phyloP scores from a whole-genome alignment of 2,888 invertebrate species.

The Dynastes maya region DNA sequence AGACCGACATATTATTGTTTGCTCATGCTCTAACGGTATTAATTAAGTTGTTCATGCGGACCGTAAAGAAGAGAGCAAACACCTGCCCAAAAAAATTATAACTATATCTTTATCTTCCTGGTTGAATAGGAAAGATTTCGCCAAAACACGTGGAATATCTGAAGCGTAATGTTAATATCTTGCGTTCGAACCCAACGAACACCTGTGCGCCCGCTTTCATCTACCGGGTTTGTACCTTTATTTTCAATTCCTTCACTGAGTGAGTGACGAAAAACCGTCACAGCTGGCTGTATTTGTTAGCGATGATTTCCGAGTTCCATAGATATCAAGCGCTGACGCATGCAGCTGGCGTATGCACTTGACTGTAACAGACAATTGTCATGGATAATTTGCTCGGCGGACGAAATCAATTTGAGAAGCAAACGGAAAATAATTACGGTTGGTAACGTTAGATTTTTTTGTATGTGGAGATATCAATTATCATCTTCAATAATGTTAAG shows the following conservation, averaged over 20 bases:
- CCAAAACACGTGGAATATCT: constrained; percentile 15
- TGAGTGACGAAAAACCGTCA: neutral
- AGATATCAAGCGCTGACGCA: constrained; percentile 11
- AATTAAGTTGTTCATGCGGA: constrained; percentile 2
- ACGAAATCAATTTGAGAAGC: constrained; percentile 6
- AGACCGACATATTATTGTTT: neutral
- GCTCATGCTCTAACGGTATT: neutral
- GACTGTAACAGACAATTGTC: constrained; percentile 38
- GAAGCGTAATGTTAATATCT: constrained; percentile 12
- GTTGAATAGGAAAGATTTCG: constrained; percentile 25
- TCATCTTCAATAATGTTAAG: too few species aligned
- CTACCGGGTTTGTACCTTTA: neutral
- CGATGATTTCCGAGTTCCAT: constrained; percentile 36
- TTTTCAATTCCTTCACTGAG: constrained; percentile 2
- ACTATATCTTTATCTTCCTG: constrained; percentile 22
- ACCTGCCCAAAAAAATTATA: constrained; percentile 6
- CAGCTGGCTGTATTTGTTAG: constrained; percentile 7
- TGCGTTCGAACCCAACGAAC: constrained; percentile 1
- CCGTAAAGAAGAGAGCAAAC: constrained; percentile 12
- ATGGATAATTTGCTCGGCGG: constrained; percentile 24
- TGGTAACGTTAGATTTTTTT: constrained; percentile 10
- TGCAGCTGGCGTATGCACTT: constrained; percentile 30
- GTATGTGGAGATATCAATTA: neutral
- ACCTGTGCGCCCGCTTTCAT: constrained; percentile 1
- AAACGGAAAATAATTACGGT: constrained; percentile 7